phyloP scores from a whole-genome alignment of 2,888 invertebrate genomes.

The Torymus texanus region DNA sequence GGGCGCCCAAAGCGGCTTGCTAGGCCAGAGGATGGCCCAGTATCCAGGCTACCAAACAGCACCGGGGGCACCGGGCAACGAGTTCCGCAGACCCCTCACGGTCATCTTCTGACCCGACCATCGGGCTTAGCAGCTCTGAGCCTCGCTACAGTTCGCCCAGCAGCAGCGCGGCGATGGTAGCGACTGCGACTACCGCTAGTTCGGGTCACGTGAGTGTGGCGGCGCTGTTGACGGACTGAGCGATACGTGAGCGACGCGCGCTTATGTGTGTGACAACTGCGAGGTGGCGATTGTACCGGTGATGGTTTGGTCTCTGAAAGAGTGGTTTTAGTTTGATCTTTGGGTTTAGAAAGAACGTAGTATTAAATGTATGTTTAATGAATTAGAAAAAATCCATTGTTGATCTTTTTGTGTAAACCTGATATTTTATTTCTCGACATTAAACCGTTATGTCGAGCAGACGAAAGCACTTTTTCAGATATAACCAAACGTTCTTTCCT shows the following conservation, averaged over 20 bases:
- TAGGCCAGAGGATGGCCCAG: constrained; percentile 82
- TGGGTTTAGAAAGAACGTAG: too few relatives aligned
- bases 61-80: constrained; percentile 79
- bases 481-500: neutral
- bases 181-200: constrained; percentile 31
- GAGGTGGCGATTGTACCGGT: neutral
- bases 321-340: too few relatives aligned
- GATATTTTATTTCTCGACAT: too few relatives aligned
- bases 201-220: too few relatives aligned
- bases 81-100: constrained; percentile 84
- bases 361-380: too few relatives aligned
- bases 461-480: constrained; percentile 1
- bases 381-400: too few relatives aligned
- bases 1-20: constrained; percentile 73
- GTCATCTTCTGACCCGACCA: constrained; percentile 89
- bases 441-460: neutral
- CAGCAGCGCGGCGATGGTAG: constrained; percentile 41
- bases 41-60: constrained; percentile 80
- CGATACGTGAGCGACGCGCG: neutral
- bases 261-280: neutral
- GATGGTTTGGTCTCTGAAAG: too few relatives aligned
- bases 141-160: constrained; percentile 58
- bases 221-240: too few relatives aligned
- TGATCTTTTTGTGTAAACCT: too few relatives aligned
- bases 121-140: constrained; percentile 73